Evolutionary conservation across 1,140 invertebrate species (phyloP).

Genomic region (Cryptotermes secundus): DNA sequence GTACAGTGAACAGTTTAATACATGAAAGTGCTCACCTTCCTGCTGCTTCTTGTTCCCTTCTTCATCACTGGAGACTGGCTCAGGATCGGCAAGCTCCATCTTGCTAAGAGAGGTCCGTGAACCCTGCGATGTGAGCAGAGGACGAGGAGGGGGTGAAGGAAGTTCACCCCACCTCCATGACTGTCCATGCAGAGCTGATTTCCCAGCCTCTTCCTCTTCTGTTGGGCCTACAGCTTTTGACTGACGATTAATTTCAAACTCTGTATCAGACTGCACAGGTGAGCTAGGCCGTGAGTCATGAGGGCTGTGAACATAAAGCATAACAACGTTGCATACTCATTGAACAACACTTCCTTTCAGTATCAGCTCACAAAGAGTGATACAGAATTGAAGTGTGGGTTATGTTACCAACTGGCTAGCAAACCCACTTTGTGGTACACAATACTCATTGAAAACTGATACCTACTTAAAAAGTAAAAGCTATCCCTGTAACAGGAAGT

Average conservation of each 20-base stretch:
- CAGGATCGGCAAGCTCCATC: neutral
- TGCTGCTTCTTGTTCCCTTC: conserved; percentile 28
- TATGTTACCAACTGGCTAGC: no score
- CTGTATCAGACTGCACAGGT: conserved; percentile 90
- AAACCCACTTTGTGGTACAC: no score
- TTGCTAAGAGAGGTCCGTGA: neutral
- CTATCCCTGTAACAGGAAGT: no score
- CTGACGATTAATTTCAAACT: conserved; percentile 71
- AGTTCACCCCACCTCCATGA: conserved; percentile 98
- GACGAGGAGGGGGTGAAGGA: conserved; percentile 56
- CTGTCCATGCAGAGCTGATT: conserved; percentile 32
- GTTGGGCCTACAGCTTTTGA: conserved; percentile 37
- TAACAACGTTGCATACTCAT: conserved; percentile 34
- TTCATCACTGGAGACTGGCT: conserved; percentile 19
- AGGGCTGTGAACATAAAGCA: conserved; percentile 51
- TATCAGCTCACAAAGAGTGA: no score
- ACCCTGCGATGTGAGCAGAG: conserved; percentile 30
- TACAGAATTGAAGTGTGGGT: no score
- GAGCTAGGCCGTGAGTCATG: conserved; percentile 69
- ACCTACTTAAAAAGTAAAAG: no score
- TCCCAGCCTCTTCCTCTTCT: conserved; percentile 47
- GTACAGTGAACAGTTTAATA: no score
- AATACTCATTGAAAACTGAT: no score
- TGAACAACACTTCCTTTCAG: no score
- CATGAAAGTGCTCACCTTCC: neutral